Base-by-base conservation (phyloP, 2,888 invertebrate genomes). In the Steinernema hermaphroditum region DNA sequence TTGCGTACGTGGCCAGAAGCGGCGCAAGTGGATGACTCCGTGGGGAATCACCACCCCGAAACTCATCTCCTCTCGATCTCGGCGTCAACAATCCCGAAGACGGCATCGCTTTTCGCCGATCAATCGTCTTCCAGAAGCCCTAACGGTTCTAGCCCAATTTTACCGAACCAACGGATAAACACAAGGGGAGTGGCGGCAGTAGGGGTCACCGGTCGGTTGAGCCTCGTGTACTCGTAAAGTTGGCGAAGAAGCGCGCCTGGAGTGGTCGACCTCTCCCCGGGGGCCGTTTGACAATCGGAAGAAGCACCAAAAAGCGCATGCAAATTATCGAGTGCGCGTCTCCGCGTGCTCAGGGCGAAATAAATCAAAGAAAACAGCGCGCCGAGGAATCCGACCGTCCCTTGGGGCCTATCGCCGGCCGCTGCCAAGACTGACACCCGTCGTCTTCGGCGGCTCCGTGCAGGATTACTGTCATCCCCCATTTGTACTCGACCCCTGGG, bases 241-340 rank as follows among this genome's bases (percentile, higher is more conserved):
- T 46, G 46, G 8, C 22, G 54, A 54, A 54, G 54, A 27, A 54
- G 54, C 24, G 24, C 54, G 22, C 22, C 8, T 24, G 54, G 54
- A 54, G 49, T 54, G 54, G 54, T 14, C 54, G 19, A 54, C 9
- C 54, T 27, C 54, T 54, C 54, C 54, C 54, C 54, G 54, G 54
- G 54, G 54, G 54, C 54, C 54, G 54, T 54, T 54, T 54, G 54
- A 54, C 54, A 54, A 54, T 54, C 54, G 54, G 12, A 54, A 54
- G 54, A 24, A 54, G 54, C 14, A 54, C 54, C 54, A 54, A 54
- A 54, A 54, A 54, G 54, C 54, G 27, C 54, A 54, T 54, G 54
- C 54, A 54, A 54, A 54, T 54, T 54, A 54, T 54, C 54, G 54
- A 54, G 54, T 54, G 54, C 54, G 54, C 54, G 54, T 54, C 54